Base-by-base conservation (phyloP, 2,797 vertebrate genomes). In the Mustela erminea region DNA sequence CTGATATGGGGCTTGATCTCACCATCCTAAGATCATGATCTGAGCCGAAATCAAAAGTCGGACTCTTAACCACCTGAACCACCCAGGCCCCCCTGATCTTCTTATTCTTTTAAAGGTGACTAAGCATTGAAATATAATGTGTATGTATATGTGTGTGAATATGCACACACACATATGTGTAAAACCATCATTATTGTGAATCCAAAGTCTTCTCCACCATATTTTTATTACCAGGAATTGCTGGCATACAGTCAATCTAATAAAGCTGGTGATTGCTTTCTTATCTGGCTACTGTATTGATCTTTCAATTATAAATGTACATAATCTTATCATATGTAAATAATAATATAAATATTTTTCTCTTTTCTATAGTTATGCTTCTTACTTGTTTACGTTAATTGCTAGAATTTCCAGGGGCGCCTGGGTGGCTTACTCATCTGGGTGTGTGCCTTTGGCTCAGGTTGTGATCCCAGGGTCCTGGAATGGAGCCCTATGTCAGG, bases 351-450 rank as follows among this genome's bases (percentile, higher is more conserved):
- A 11, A 49, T 77, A 60, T 83, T 93, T 87, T 70, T 92, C 41
- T 88, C 29, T 62, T 91, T 93, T 62, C 27, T 32, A 56, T 49
- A 84, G 60, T 54, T 91, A 84, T 87, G 62, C 20, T 72, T 87
- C 14, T 93, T 90, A 88, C 86, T 86, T 82, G 35, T 82, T 72
- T n/a, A 90, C 41, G 82, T 92, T 77, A 90, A 94, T 94, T 86
- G 23, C 32, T 82, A 93, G 20, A 92, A 89, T 92, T 94, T 85
- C 4, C 64, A 66, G 64, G 32, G 32, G 15, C 7, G 1, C 15
- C 64, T 66, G 64, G 29, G 64, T 66, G 64, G 32, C 29, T 66
- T 32, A 18, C 3, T 66, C 32, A 1, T 7, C 15, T 66, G 15
- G 3, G 64, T n/a, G 32, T 66, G 15, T n/a, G 32, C 64, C 64